Percentiles rank a stretch among this genome's conserved stretches.
Evolutionary conservation across 1,140 invertebrate genomes (phyloP).

Genomic region (Drosophila kikkawai): DNA sequence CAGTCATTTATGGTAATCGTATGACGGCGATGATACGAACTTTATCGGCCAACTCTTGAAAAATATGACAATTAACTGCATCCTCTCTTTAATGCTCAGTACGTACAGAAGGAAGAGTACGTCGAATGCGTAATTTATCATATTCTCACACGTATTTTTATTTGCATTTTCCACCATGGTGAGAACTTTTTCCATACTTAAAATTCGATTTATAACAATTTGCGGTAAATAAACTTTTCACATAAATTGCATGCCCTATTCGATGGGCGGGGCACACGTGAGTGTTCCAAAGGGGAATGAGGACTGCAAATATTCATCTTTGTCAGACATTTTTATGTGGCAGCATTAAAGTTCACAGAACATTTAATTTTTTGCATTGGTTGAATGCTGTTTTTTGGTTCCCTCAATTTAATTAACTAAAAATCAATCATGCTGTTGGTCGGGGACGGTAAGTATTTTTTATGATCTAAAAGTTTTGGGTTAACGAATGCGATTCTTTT

Average conservation of each 20-base stretch:
- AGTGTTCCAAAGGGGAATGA: not conserved
- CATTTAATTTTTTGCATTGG: constrained; percentile 24
- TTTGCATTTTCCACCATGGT: constrained; percentile 53
- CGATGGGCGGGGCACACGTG: not conserved
- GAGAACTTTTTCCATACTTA: constrained; percentile 49
- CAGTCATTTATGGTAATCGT: constrained; percentile 40
- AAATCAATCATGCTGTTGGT: constrained; percentile 47
- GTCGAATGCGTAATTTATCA: constrained; percentile 75
- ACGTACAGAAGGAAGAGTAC: constrained; percentile 2
- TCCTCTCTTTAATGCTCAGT: constrained; percentile 3
- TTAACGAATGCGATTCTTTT: too few relatives aligned
- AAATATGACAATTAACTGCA: constrained; percentile 71
- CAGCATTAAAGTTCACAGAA: constrained; percentile 53
- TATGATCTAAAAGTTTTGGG: too few relatives aligned
- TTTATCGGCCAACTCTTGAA: constrained; percentile 52
- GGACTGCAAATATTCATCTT: constrained; percentile 30
- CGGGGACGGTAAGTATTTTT: too few relatives aligned
- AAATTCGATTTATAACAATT: constrained; percentile 80
- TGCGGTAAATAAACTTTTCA: constrained; percentile 73
- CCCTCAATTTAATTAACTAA: constrained; percentile 61
- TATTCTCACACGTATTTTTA: constrained; percentile 67
- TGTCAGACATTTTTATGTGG: constrained; percentile 30
- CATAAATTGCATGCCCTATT: constrained; percentile 65
- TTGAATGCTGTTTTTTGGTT: constrained; percentile 30
- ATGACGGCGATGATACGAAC: constrained; percentile 28